Evolutionary conservation across 1,140 invertebrate genomes (phyloP), one percentile per base, ranked within the genome.

Genomic region (Tetragonula clypearis): DNA sequence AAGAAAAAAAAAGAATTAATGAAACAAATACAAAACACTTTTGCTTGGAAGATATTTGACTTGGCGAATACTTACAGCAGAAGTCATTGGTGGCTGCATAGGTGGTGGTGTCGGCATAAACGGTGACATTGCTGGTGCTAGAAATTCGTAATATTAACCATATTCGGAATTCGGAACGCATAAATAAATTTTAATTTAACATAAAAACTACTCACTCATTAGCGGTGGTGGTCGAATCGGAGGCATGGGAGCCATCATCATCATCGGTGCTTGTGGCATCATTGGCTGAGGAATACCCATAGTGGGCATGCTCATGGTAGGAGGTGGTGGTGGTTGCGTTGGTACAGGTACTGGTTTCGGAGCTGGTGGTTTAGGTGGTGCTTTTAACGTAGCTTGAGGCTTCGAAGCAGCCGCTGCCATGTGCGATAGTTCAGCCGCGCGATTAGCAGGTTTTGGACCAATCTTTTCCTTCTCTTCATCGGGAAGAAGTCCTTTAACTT

Each of bases 401-500:
- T 95, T 96, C 0, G 94, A 91, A 30, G 95, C 94, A 56, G 91
- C 94, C 62, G 94, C 94, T 35, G 95, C 94, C 93, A 95, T 94
- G 12, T 93, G 92, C 0, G 93, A 91, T 12, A 94, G 72, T 86
- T 95, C 94, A 1, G 91, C 82, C 12, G 93, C 93, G 56, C 95
- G 91, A 85, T 92, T 95, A 49, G 97, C 96, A 3, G 97, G 97
- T 93, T 98, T 98, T 0, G 97, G 97, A 12, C 97, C 97, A 88
- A 98, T 98, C 91, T 98, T 98, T 87, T 99, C 98, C 90, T 99
- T 99, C 91, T 99, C 98, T 93, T 99, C 98, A 93, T 99, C 98
- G 0, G 98, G 98, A 80, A 99, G 94, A 11, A 99, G 95, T 17
- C 98, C 98, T 94, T 99, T 99, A 1, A 98, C 96, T 96, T 98